These are phyloP conservation scores for Piprites chloris DNA, from an alignment of 2,113 vertebrate genomes.

Conservation along the genomic window DNA sequence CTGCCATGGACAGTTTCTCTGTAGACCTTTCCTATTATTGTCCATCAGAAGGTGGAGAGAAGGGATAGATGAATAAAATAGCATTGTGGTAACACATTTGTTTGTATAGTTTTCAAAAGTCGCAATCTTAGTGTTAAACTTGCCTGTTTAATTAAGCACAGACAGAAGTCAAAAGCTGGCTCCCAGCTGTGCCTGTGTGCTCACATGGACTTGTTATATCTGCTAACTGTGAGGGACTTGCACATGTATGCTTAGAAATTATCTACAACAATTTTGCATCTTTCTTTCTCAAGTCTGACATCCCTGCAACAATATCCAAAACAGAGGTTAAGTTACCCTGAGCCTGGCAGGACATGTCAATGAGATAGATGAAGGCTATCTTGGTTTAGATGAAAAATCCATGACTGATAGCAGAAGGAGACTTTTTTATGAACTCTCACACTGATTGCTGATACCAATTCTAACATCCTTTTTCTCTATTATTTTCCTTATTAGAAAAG, in stretches of 20 bases:
- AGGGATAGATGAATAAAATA: not conserved
- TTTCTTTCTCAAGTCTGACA: not conserved
- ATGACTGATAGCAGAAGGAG: not conserved
- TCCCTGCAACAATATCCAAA: not conserved
- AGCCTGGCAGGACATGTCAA: not conserved
- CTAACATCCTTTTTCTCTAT: not conserved
- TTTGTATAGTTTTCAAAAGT: not conserved
- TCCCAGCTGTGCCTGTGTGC: not conserved
- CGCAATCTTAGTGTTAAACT: not conserved
- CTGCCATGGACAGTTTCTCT: not conserved
- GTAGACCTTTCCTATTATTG: not conserved
- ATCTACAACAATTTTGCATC: not conserved
- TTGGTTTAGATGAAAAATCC: slow-evolving; percentile 5
- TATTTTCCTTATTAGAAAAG: not conserved
- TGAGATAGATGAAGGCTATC: slow-evolving; percentile 25
- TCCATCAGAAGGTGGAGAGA: not conserved
- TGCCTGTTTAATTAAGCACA: not conserved
- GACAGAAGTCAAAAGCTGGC: not conserved
- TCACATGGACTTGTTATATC: not conserved
- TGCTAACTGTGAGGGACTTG: not conserved
- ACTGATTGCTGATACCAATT: not conserved
- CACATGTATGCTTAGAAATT: not conserved
- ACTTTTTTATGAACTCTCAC: not conserved
- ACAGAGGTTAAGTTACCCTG: not conserved
- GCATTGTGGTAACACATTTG: not conserved